phyloP scores from a whole-genome alignment of 2,888 invertebrate species.

The Hydrotaea cyrtoneurina region DNA sequence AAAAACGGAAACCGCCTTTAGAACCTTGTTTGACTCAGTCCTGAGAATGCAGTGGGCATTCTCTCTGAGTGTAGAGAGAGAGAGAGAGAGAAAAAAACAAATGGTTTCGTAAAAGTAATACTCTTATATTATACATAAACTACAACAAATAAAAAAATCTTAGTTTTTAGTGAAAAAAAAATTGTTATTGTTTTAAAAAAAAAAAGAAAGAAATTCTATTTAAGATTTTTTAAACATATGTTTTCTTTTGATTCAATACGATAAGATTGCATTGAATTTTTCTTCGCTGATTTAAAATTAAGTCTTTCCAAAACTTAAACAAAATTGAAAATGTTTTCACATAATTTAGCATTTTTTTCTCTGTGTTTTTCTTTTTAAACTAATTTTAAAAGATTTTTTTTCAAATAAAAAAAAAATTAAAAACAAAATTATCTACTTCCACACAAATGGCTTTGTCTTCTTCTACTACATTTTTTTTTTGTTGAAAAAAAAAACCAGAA shows the following conservation, averaged over 20 bases:
- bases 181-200: conserved; percentile 48
- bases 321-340: conserved; percentile 22
- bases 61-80: no score
- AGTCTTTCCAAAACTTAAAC: conserved; percentile 11
- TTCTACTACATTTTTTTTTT: conserved; percentile 12
- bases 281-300: conserved; percentile 26
- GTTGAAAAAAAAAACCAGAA: conserved; percentile 11
- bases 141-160: conserved; percentile 40
- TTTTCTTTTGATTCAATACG: conserved; percentile 53
- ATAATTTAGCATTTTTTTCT: conserved; percentile 39
- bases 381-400: conserved; percentile 11
- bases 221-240: conserved; percentile 19
- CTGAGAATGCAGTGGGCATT: not conserved
- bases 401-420: conserved; percentile 15
- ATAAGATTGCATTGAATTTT: conserved; percentile 55
- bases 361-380: conserved; percentile 7
- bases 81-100: no score
- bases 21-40: no score
- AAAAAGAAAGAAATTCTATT: conserved; percentile 24
- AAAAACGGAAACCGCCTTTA: not conserved
- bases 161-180: conserved; percentile 39
- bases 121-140: conserved; percentile 50
- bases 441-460: conserved; percentile 7
- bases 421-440: conserved; percentile 9
- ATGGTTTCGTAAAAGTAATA: conserved; percentile 28